Evolutionary conservation across 64 coral and sea anemone species (phyloP), one percentile per base, ranked within the genome.

Genomic region (Stichodactyla mertensii): DNA sequence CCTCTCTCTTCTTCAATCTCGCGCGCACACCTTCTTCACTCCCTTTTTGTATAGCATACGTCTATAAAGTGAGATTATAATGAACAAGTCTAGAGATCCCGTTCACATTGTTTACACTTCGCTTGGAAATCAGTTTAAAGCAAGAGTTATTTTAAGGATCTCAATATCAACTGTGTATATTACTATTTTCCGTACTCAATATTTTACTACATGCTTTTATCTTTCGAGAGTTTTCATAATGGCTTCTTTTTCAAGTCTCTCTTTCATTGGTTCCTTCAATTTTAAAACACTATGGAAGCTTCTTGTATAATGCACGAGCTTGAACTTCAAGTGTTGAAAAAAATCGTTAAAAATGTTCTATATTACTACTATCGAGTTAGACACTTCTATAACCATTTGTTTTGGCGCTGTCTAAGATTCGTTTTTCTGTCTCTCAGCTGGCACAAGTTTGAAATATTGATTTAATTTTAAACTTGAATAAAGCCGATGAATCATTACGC

Each of bases 131-230:
- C 69, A 36, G 66, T 74, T 74, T 74, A 31, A 9, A 6, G 15
- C 15, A 12, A 31, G 10, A 74, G 26, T 74, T 31, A 74, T 31
- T 74, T 74, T 74, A 14, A 28, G 24, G 24, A 74, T 74, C n/a
- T 74, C 69, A 36, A 74, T 74, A 74, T 74, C 69, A 36, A 74
- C 24, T 74, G 10, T 74, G 23, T 74, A 45, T 45, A 45, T 70
- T 74, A 31, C 24, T 31, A 11, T 74, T 74, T 74, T n/a, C 12
- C 6, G 24, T 31, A 74, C 23, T 74, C 69, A 74, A 74, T 74
- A 74, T 74, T 74, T 74, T 74, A 74, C 69, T 27, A 74, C 22
- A 74, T 74, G 69, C 69, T 74, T 74, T 74, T 74, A 74, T 74
- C 69, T 27, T 31, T 74, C 69, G 27, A 74, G 69, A 14, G 69